Evolutionary conservation across 1,140 invertebrate species (phyloP), one percentile per base, ranked within the genome.

Genomic region (Drosophila fuyamai): DNA sequence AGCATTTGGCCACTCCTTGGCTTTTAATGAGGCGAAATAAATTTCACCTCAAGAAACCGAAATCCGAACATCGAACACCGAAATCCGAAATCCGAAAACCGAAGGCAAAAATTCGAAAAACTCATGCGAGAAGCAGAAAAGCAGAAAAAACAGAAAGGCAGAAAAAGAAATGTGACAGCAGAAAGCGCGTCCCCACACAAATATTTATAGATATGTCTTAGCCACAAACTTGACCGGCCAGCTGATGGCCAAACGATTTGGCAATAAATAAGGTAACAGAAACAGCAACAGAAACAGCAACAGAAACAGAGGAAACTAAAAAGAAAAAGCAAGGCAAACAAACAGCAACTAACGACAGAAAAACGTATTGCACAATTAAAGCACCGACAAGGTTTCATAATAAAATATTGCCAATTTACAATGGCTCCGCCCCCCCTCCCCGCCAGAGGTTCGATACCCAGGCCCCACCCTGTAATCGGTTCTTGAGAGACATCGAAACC

Each of bases 341-440:
- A 63, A 38, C 43, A 29, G 9, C 14, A 27, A 67, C 38, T 35
- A 70, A 47, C 63, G 32, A n/a, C 36, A 53, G 14, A 12, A 48
- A 47, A 63, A 66, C 27, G 54, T 56, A 70, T 83, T 82, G 78
- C 81, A 84, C 81, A 84, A 84, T 85, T 77, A 68, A 65, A 55
- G 46, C 73, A 58, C 76, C 62, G 57, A 50, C 70, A 57, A 71
- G 67, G 81, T 80, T 84, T 83, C 79, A 81, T 81, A 81, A 81
- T 77, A 81, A 85, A 86, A 85, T 85, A 81, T 86, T 86, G 73
- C 67, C 62, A 80, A 80, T 85, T 85, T 81, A 81, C 79, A 84
- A 81, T 85, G 50, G 58, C 54, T n/a, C 16, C 44, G 41, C 47
- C 47, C 18, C 46, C 48, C 54, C 44, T 18, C 44, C 50, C 16